phyloP scores from a whole-genome alignment of 1,140 invertebrate genomes.

The Tribolium castaneum region DNA sequence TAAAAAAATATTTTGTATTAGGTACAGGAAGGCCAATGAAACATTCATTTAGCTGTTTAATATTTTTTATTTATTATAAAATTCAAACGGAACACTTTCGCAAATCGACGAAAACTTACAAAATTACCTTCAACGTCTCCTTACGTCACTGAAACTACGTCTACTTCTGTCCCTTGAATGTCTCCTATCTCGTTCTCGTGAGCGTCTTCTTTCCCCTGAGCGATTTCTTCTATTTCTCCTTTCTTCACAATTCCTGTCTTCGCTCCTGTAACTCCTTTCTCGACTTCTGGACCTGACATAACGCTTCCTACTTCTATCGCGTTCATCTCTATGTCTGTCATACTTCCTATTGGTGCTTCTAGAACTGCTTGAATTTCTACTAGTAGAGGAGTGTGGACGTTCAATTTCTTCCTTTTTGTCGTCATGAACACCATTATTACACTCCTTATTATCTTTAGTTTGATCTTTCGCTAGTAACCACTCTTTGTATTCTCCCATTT shows the following conservation, averaged over 20 bases:
- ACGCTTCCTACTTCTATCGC: not conserved
- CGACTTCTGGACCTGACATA: not conserved
- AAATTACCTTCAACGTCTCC: not conserved
- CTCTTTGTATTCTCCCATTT: slow-evolving; percentile 63
- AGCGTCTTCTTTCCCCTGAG: not conserved
- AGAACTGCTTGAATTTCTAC: slow-evolving; percentile 47
- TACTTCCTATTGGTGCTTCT: not conserved
- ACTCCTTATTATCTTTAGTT: not conserved
- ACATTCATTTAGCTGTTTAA: not conserved
- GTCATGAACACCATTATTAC: not conserved
- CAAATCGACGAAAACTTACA: not conserved
- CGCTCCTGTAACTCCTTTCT: not conserved
- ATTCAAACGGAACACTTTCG: too few species aligned
- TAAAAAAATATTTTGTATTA: too few species aligned
- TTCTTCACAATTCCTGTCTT: not conserved
- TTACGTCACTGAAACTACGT: not conserved
- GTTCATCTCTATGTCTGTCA: not conserved
- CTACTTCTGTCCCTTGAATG: not conserved
- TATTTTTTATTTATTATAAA: not conserved
- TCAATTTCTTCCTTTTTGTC: slow-evolving; percentile 19
- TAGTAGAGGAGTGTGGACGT: slow-evolving; percentile 42
- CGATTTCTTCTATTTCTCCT: not conserved
- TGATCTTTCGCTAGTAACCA: slow-evolving; percentile 44
- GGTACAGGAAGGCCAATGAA: too few species aligned
- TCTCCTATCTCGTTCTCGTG: not conserved